A percentile compares a stretch with the other conserved stretches of the same genome.
These are phyloP conservation scores for Sminthurides bifidus DNA, from an alignment of 1,140 invertebrate species.

Conservation along the genomic window DNA sequence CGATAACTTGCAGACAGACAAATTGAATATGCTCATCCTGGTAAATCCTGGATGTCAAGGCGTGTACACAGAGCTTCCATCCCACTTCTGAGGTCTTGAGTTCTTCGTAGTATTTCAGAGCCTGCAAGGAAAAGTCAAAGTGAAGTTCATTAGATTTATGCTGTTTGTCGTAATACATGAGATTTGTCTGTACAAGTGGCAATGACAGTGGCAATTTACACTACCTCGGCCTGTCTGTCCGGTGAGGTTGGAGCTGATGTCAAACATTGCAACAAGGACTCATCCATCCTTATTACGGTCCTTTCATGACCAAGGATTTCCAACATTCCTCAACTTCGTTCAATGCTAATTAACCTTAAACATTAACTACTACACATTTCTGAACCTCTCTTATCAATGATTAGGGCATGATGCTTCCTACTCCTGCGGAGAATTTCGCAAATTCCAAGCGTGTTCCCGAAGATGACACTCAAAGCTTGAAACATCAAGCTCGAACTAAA, in stretches of 20 bases:
- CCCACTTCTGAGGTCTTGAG: constrained; percentile 40
- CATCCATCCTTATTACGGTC: constrained; percentile 2
- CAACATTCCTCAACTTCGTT: constrained; percentile 4
- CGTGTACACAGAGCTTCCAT: constrained; percentile 42
- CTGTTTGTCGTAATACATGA: background rate
- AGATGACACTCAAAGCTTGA: too few relatives aligned
- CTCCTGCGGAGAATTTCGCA: too few relatives aligned
- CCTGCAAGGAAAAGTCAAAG: constrained; percentile 2
- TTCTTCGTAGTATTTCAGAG: constrained; percentile 35
- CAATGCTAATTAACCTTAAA: too few relatives aligned
- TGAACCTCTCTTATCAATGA: too few relatives aligned
- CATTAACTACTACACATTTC: too few relatives aligned
- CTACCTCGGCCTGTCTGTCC: constrained; percentile 10
- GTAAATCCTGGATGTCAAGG: constrained; percentile 33
- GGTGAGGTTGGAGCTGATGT: background rate
- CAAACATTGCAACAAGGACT: constrained; percentile 7
- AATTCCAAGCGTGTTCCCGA: too few relatives aligned
- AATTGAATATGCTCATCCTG: constrained; percentile 41
- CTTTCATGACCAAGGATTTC: too few relatives aligned
- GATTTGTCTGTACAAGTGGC: too few relatives aligned
- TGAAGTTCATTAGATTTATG: background rate
- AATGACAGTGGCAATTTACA: too few relatives aligned
- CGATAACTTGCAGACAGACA: constrained; percentile 44
- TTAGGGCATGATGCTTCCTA: too few relatives aligned
- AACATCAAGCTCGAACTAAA: too few relatives aligned